Base-by-base conservation (phyloP, 2,888 invertebrate genomes). In the Suillia variegata region DNA sequence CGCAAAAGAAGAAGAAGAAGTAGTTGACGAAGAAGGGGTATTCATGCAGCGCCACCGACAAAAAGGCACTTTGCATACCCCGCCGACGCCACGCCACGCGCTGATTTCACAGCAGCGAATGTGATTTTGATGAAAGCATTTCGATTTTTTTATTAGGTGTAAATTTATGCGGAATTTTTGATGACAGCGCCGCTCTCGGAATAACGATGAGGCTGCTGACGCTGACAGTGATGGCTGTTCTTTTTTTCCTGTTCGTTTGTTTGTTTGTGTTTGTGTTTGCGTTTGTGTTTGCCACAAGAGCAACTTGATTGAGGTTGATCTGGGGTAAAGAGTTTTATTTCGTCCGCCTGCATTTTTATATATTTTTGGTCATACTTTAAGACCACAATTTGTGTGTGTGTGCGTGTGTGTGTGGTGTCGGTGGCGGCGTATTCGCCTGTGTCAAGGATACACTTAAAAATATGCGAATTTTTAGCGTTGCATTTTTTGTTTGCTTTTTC, bases 131-230 rank as follows among this genome's bases (percentile, higher is more conserved):
- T 71, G 76, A 71, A 72, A 74, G 74, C 74, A 74, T 77, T 76
- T 76, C 38, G 72, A 76, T 70, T 70, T 73, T 75, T 76, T 76
- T 77, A 75, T 76, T 71, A 71, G 71, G 72, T 76, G 76, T 70
- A 77, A 75, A 75, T 76, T 77, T 77, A 75, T 75, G 74, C 77
- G 72, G 76, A 75, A 75, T 75, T 74, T 75, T 73, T 75, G 71
- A 76, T 76, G 77, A 75, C 74, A 74, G 74, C 75, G 72, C 68
- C 75, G 72, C 68, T 58, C 54, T 59, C 38, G 38, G 38, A 38
- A 38, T 38, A 38, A 38, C 13, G n/a, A 38, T 38, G 38, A 38
- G 38, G 10, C 6, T 12, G 31, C 31, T 38, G 13, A 38, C 38
- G 38, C 10, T 38, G 38, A 31, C n/a, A n/a, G n/a, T n/a, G n/a